phyloP scores from a whole-genome alignment of 2,113 vertebrate genomes.

The Tachycineta bicolor region DNA sequence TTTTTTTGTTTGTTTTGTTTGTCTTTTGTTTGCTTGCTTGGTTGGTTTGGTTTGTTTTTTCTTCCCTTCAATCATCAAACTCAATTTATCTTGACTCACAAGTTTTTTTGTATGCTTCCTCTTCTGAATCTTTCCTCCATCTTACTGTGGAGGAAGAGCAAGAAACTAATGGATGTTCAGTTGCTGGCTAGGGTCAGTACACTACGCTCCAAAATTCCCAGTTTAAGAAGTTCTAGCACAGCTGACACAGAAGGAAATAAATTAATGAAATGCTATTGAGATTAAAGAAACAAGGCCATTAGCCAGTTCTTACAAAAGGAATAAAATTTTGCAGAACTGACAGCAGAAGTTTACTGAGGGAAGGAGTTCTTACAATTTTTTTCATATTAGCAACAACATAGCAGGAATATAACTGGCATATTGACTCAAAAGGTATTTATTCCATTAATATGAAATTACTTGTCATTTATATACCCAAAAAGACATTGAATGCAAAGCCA shows the following conservation, averaged over 20 bases:
- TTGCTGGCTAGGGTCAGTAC: background rate
- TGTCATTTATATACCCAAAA: background rate
- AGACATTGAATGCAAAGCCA: background rate
- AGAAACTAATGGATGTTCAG: background rate
- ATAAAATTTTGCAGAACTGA: background rate
- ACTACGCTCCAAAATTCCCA: background rate
- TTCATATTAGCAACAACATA: background rate
- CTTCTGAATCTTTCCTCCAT: background rate
- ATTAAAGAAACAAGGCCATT: background rate
- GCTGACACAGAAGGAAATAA: background rate
- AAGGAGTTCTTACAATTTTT: background rate
- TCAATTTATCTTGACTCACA: background rate
- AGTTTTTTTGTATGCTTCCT: background rate
- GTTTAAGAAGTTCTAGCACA: background rate
- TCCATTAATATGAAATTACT: background rate
- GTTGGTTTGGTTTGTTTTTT: background rate
- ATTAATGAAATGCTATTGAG: background rate
- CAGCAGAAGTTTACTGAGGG: background rate
- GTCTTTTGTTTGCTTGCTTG: background rate
- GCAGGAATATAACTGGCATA: background rate
- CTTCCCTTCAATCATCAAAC: background rate
- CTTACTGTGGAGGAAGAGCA: fast-evolving
- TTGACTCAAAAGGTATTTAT: background rate
- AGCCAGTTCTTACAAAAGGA: background rate
- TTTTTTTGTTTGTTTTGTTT: background rate